Evolutionary conservation across 2,888 invertebrate genomes (phyloP).

Genomic region (Urechis unicinctus): DNA sequence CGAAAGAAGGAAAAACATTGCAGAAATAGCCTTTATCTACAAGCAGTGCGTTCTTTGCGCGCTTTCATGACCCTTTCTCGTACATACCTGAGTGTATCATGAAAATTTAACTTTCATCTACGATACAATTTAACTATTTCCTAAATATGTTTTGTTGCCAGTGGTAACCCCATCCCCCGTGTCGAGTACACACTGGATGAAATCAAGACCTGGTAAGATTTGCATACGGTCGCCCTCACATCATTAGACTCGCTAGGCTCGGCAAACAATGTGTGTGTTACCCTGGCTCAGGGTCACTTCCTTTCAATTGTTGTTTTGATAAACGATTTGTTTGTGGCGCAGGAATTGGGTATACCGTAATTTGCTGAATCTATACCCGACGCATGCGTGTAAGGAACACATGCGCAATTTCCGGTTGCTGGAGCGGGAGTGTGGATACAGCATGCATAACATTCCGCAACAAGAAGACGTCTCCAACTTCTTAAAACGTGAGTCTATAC

Average conservation of each 20-base stretch:
- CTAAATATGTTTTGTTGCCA: conserved; percentile 32
- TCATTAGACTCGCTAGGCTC: background rate
- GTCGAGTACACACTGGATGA: conserved; percentile 89
- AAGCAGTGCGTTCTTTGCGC: conserved; percentile 62
- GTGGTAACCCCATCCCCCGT: conserved; percentile 82
- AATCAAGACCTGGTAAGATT: conserved; percentile 68
- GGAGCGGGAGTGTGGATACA: conserved; percentile 61
- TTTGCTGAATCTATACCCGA: conserved; percentile 79
- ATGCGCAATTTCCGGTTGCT: conserved; percentile 92
- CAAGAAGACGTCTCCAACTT: conserved; percentile 63
- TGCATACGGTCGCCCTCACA: background rate
- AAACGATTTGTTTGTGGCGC: conserved; percentile 1
- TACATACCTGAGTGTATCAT: no score
- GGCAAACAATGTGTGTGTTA: background rate
- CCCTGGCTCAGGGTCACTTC: background rate
- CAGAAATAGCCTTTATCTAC: conserved; percentile 92
- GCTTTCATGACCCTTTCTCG: background rate
- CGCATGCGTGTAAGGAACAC: conserved; percentile 93
- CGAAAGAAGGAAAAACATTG: conserved; percentile 78
- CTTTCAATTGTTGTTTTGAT: background rate
- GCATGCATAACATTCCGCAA: conserved; percentile 87
- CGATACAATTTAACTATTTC: background rate
- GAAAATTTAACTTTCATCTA: no score
- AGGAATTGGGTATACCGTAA: conserved; percentile 79
- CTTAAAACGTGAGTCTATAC: conserved; percentile 23